These are phyloP conservation scores for Pyxicephalus adspersus DNA, from an alignment of 2,113 vertebrate species.

Conservation along the genomic window DNA sequence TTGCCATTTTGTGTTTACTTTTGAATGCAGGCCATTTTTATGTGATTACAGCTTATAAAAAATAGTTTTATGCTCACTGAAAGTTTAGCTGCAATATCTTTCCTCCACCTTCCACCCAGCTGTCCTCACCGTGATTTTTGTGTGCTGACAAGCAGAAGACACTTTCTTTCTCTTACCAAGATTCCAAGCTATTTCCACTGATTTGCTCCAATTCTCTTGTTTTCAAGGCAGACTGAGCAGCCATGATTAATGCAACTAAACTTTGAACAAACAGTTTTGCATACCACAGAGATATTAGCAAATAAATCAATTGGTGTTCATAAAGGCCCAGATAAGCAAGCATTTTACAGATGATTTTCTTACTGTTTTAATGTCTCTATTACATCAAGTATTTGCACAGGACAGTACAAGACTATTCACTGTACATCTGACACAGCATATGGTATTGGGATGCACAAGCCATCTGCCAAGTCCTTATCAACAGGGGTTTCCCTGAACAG, in stretches of 20 bases:
- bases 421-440: constrained; percentile 48
- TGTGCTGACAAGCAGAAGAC: too few species aligned
- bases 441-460: constrained; percentile 28
- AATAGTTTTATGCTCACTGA: too few species aligned
- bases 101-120: too few species aligned
- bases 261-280: neutral
- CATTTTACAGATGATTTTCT: neutral
- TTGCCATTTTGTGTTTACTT: too few species aligned
- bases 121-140: too few species aligned
- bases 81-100: too few species aligned
- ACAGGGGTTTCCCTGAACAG: constrained; percentile 23
- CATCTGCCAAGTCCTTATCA: constrained; percentile 32
- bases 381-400: constrained; percentile 30
- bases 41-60: too few species aligned
- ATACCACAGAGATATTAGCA: neutral
- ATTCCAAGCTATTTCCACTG: neutral
- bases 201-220: neutral
- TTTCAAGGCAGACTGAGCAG: neutral
- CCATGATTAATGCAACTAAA: neutral
- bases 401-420: constrained; percentile 29
- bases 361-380: constrained; percentile 36
- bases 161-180: too few species aligned
- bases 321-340: neutral
- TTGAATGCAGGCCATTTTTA: too few species aligned
- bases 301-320: neutral